Percentiles rank a stretch among this genome's conserved stretches.
phyloP scores from a whole-genome alignment of 2,888 invertebrate genomes.

The Drosophila neotestacea region DNA sequence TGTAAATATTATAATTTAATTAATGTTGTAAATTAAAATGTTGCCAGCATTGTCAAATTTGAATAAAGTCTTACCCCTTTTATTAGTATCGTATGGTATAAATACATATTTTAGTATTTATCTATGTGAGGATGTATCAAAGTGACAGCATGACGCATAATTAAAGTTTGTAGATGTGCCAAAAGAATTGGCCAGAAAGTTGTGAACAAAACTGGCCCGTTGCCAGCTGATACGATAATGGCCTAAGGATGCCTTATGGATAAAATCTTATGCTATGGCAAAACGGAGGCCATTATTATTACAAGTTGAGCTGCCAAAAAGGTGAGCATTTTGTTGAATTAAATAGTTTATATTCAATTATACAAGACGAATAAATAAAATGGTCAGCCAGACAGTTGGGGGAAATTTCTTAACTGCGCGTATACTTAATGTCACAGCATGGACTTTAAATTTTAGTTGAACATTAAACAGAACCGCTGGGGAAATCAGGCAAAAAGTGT shows the following conservation, averaged over 20 bases:
- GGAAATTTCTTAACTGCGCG: slow-evolving; percentile 20
- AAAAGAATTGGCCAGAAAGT: slow-evolving; percentile 58
- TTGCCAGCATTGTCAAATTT: too few relatives aligned
- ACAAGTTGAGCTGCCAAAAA: slow-evolving; percentile 16
- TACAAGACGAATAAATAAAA: neutral
- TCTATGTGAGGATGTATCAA: slow-evolving; percentile 7
- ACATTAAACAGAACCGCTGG: slow-evolving; percentile 46
- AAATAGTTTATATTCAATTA: slow-evolving; percentile 37
- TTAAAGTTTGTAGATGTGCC: slow-evolving; percentile 60
- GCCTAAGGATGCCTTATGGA: slow-evolving; percentile 20
- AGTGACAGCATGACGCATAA: slow-evolving; percentile 66
- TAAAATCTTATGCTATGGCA: slow-evolving; percentile 16
- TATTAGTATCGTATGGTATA: too few relatives aligned
- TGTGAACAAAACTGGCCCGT: slow-evolving; percentile 48
- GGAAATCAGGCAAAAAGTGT: slow-evolving; percentile 71
- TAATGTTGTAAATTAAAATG: too few relatives aligned
- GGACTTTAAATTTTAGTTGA: slow-evolving; percentile 32
- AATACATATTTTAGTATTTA: neutral
- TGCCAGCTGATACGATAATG: slow-evolving; percentile 55
- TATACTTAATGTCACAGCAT: slow-evolving; percentile 24
- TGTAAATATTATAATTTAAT: too few relatives aligned
- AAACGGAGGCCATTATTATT: slow-evolving; percentile 53
- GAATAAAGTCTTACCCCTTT: too few relatives aligned
- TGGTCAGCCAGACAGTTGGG: slow-evolving; percentile 7
- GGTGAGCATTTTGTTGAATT: slow-evolving; percentile 14